Evolutionary conservation across 2,888 invertebrate species (phyloP).

Genomic region (Tipula unca): DNA sequence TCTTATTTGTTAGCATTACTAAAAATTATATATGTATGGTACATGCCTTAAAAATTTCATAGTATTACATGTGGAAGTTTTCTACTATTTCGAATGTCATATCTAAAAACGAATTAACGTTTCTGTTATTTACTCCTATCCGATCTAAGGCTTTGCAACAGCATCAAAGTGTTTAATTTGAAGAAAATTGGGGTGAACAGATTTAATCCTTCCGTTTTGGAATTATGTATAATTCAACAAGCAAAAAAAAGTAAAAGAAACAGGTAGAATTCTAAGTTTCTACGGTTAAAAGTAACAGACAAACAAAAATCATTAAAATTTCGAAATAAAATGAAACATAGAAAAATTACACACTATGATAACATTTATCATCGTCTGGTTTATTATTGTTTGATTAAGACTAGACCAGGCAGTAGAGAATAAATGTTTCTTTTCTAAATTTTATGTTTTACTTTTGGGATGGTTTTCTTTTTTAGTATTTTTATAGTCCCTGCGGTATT

Average conservation of each 20-base stretch:
- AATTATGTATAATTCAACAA: neutral
- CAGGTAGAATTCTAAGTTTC: neutral
- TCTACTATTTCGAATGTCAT: too few relatives aligned
- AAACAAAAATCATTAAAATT: neutral
- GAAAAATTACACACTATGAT: neutral
- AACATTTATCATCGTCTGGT: neutral
- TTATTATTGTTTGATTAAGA: neutral
- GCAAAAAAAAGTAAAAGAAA: neutral
- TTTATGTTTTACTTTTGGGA: neutral
- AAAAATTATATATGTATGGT: neutral
- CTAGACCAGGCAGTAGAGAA: neutral
- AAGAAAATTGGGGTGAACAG: neutral
- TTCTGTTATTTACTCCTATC: neutral
- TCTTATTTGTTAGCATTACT: neutral
- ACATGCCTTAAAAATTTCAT: neutral
- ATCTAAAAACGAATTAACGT: neutral
- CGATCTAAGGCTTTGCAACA: neutral
- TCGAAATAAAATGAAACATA: neutral
- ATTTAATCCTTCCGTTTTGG: neutral
- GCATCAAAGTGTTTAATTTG: neutral
- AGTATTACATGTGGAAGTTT: too few relatives aligned
- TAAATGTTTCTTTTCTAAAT: neutral
- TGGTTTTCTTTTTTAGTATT: neutral
- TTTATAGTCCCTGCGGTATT: conserved; percentile 8
- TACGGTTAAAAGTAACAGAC: neutral